Evolutionary conservation across 1,140 invertebrate genomes (phyloP).

Genomic region (Delia radicum): DNA sequence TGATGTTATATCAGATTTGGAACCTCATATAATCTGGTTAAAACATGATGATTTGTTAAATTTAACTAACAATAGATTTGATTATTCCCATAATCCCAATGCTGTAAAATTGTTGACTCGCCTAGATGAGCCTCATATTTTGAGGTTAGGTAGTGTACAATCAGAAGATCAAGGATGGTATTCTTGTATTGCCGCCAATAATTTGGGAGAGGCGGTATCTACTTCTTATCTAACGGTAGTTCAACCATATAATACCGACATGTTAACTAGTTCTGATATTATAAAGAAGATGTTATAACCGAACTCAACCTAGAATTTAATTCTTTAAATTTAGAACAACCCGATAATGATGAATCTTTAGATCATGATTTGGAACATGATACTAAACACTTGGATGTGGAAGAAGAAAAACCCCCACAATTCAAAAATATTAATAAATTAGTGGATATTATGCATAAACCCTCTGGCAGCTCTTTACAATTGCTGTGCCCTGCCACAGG

Average conservation of each 20-base stretch:
- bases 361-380: conserved; percentile 8
- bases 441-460: conserved; percentile 37
- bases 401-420: conserved; percentile 15
- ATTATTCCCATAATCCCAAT: background rate
- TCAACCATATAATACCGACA: conserved; percentile 58
- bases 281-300: conserved; percentile 51
- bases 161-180: conserved; percentile 89
- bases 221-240: conserved; percentile 85
- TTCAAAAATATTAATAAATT: conserved; percentile 26
- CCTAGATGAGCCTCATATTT: conserved; percentile 60
- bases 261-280: background rate
- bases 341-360: conserved; percentile 10
- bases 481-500: conserved; percentile 68
- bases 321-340: background rate
- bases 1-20: conserved; percentile 70
- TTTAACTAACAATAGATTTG: background rate
- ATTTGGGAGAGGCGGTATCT: conserved; percentile 71
- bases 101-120: conserved; percentile 24
- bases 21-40: conserved; percentile 76
- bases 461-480: conserved; percentile 66
- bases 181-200: conserved; percentile 85
- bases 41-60: conserved; percentile 6
- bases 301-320: background rate
- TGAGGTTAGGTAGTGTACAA: conserved; percentile 78
- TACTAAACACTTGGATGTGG: background rate